Base-by-base conservation (phyloP, 1,140 invertebrate genomes). In the Drosophila bocki region DNA sequence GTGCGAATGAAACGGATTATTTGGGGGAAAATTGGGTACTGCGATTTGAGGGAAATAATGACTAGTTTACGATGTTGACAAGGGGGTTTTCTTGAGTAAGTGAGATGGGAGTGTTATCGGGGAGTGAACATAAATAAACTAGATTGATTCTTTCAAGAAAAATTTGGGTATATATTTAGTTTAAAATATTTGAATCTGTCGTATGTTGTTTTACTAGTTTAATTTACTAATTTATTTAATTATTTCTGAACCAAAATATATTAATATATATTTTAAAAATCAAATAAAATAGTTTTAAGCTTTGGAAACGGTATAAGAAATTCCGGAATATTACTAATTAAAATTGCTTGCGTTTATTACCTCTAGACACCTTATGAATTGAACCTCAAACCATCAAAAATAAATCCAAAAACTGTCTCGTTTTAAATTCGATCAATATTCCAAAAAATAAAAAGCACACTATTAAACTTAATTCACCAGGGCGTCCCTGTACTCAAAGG, bases 1-100 rank as follows among this genome's bases (percentile, higher is more conserved):
- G 29, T 22, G 65, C 62, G 62, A 67, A 44, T 42, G 37, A 53
- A 22, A 26, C 15, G 22, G 29, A 67, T 67, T 51, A 69, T 67
- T 53, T 59, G 11, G 54, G 54, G 62, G 35, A n/a, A 56, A 44
- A 26, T 69, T 26, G 29, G n/a, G 4, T 7, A 17, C 12, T 3
- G 19, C 8, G 7, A 17, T 37, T 63, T 15, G 6, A 13, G 33
- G 48, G 29, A 53, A 13, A 54, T 39, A 54, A 39, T 54, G 33
- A 22, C 7, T 1, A 22, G 33, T 3, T 50, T 50, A 6, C 15
- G 15, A 50, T 32, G 26, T 32, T 33, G 26, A 51, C 17, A 54
- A 22, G 19, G 19, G 19, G 19, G 12, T 15, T 54, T 11, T 13
- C 13, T 37, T 37, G 13, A 3, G 33, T 0, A 8, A 37, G 17